Evolutionary conservation across 1,140 invertebrate genomes (phyloP).

Genomic region (Pygmarrhopalites habei): DNA sequence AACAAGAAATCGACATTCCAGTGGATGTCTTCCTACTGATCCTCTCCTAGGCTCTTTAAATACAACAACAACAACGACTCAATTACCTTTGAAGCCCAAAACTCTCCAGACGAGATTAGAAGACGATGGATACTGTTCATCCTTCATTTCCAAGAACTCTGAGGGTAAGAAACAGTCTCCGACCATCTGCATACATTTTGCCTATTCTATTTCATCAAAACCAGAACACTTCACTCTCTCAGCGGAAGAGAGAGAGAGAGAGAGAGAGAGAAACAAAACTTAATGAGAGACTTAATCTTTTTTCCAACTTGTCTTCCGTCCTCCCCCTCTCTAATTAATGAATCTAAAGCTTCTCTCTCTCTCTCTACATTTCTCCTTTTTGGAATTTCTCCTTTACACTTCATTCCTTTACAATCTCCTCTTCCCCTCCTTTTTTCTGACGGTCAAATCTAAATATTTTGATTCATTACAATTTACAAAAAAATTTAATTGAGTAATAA

Average conservation of each 20-base stretch:
- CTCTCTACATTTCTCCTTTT: too few relatives aligned
- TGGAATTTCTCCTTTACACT: too few relatives aligned
- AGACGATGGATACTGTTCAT: conserved; percentile 34
- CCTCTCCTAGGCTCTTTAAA: conserved; percentile 18
- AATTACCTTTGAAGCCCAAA: conserved; percentile 11
- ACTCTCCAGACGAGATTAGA: conserved; percentile 19
- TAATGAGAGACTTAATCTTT: not conserved
- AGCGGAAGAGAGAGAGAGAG: too few relatives aligned
- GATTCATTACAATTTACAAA: too few relatives aligned
- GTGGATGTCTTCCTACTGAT: conserved; percentile 25
- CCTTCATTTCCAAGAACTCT: conserved; percentile 30
- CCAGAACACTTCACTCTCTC: not conserved
- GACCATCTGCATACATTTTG: too few relatives aligned
- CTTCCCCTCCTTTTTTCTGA: too few relatives aligned
- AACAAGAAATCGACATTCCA: conserved; percentile 18
- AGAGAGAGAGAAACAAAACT: not conserved
- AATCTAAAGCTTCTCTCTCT: not conserved
- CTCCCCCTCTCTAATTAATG: not conserved
- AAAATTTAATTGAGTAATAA: too few relatives aligned
- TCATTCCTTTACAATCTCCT: too few relatives aligned
- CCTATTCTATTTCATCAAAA: not conserved
- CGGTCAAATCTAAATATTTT: too few relatives aligned
- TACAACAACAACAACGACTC: not conserved
- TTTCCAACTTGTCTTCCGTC: not conserved
- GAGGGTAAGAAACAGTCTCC: too few relatives aligned